Conservation (phyloP, 1,140 invertebrate species). For the Aradophagus sp. region DNA sequence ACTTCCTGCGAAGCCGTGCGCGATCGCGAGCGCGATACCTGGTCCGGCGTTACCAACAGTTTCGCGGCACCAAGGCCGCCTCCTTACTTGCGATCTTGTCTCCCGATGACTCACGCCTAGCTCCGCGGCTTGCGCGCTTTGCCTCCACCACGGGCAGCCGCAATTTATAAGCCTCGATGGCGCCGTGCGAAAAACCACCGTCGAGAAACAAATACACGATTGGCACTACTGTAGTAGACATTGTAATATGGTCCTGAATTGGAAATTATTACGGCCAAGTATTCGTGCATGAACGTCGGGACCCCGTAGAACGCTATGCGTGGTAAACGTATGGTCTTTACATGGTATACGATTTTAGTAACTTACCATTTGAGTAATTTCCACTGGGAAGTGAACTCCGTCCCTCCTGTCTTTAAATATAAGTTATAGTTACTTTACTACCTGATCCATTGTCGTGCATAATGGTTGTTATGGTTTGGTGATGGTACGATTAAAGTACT, state of each 20-base stretch:
- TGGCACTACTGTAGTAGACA: conserved; percentile 14
- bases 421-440: too few relatives aligned
- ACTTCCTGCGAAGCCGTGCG: conserved; percentile 57
- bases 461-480: too few relatives aligned
- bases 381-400: too few relatives aligned
- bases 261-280: conserved; percentile 11
- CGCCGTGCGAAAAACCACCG: conserved; percentile 36
- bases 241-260: conserved; percentile 28
- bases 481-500: too few relatives aligned
- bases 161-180: conserved; percentile 47
- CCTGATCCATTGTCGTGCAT: too few relatives aligned
- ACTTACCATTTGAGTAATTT: too few relatives aligned
- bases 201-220: conserved; percentile 35
- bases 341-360: too few relatives aligned
- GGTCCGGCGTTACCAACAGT: conserved; percentile 66
- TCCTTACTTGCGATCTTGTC: conserved; percentile 69
- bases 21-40: conserved; percentile 55
- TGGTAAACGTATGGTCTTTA: too few relatives aligned
- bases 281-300: too few relatives aligned
- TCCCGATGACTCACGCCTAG: conserved; percentile 68
- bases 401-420: too few relatives aligned
- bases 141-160: conserved; percentile 50
- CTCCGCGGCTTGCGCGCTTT: conserved; percentile 57
- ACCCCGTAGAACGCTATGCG: too few relatives aligned
- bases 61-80: conserved; percentile 67